A percentile compares a stretch with the other conserved stretches of the same genome.
Evolutionary conservation across 2,797 vertebrate genomes (phyloP).

Genomic region (Enteromius radiatus): DNA sequence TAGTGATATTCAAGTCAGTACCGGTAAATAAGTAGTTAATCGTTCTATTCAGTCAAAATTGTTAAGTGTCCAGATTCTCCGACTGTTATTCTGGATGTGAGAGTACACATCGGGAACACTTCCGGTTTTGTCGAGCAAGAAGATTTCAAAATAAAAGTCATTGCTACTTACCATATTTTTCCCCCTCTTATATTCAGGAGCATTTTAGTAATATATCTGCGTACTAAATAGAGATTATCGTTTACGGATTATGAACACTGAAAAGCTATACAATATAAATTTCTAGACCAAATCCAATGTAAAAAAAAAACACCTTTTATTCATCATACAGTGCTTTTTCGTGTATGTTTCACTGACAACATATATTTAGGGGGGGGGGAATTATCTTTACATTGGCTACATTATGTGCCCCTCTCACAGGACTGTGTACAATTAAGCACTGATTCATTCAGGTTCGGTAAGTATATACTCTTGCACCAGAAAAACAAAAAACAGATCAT

Average conservation of each 20-base stretch:
- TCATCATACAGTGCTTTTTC: constrained; percentile 50
- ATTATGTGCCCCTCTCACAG: constrained; percentile 29
- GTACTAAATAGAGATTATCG: neutral
- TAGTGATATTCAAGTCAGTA: neutral
- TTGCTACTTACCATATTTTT: neutral
- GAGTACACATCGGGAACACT: neutral
- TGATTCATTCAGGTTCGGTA: neutral
- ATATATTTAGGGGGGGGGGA: constrained; percentile 31
- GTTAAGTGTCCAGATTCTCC: neutral
- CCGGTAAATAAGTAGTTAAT: neutral
- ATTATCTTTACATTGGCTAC: constrained; percentile 40
- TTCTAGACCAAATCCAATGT: neutral
- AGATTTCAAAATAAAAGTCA: constrained; percentile 39
- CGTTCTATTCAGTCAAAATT: neutral
- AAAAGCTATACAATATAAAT: neutral
- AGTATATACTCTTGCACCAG: constrained; percentile 29
- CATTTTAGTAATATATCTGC: neutral
- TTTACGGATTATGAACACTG: neutral
- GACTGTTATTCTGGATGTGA: neutral
- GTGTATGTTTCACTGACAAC: constrained; percentile 40
- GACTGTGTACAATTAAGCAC: constrained; percentile 26
- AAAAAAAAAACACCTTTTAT: constrained; percentile 49
- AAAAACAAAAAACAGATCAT: neutral
- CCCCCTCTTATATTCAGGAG: no score
- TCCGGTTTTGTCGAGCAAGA: neutral